Conservation (phyloP, 2,888 invertebrate genomes). For the Eupithecia tripunctaria region DNA sequence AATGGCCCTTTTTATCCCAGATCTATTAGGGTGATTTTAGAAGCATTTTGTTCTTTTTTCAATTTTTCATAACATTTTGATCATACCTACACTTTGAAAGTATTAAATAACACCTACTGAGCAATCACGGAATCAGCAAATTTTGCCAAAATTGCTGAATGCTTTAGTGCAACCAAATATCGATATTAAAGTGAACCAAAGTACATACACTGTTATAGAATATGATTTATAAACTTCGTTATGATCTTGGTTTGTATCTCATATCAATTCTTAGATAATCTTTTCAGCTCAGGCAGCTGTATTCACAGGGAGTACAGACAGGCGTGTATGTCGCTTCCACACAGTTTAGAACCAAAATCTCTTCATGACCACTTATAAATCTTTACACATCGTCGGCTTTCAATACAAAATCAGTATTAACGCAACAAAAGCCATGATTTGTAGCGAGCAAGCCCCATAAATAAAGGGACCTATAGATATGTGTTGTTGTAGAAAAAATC, state of each 20-base stretch:
- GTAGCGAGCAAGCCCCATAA: constrained; percentile 67
- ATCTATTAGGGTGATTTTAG: not conserved
- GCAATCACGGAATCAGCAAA: too few relatives aligned
- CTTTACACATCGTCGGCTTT: constrained; percentile 68
- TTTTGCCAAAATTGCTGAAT: not conserved
- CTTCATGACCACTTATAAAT: constrained; percentile 61
- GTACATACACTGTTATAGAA: too few relatives aligned
- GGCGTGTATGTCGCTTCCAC: constrained; percentile 40
- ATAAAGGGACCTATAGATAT: constrained; percentile 55
- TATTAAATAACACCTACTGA: too few relatives aligned
- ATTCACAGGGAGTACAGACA: not conserved
- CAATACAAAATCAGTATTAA: constrained; percentile 59
- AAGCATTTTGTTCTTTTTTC: too few relatives aligned
- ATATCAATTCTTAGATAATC: not conserved
- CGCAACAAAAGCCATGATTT: constrained; percentile 72
- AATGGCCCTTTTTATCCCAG: not conserved
- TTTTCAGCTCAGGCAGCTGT: not conserved
- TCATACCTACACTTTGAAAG: too few relatives aligned
- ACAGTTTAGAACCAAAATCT: constrained; percentile 27
- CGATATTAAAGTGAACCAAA: too few relatives aligned
- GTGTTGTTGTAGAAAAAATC: constrained; percentile 61
- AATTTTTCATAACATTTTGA: too few relatives aligned
- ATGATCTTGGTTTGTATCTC: not conserved
- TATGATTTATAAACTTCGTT: not conserved
- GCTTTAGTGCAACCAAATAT: not conserved